A percentile compares a stretch with the other conserved stretches of the same genome.
Evolutionary conservation across 2,797 vertebrate species (phyloP).

Genomic region (Chaunax sp.): DNA sequence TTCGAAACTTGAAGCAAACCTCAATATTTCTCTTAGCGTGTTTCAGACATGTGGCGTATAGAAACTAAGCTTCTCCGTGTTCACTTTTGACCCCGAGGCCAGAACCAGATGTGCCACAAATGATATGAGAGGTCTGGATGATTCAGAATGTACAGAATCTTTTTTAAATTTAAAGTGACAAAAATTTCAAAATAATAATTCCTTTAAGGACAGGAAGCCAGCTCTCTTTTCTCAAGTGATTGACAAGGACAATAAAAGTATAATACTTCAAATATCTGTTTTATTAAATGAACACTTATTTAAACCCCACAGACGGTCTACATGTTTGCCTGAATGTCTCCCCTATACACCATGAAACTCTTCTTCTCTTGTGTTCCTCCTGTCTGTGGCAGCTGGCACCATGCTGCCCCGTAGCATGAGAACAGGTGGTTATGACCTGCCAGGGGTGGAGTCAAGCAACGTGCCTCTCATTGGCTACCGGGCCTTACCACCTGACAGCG

Average conservation of each 20-base stretch:
- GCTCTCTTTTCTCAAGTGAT: not conserved
- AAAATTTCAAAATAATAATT: not conserved
- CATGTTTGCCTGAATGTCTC: not conserved
- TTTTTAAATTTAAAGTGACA: not conserved
- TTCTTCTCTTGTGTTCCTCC: not conserved
- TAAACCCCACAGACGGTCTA: too few relatives aligned
- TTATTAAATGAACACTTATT: too few relatives aligned
- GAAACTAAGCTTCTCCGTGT: not conserved
- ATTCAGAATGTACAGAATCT: not conserved
- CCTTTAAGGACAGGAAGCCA: not conserved
- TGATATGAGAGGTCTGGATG: not conserved
- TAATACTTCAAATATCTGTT: not conserved
- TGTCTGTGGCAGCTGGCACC: conserved; percentile 53
- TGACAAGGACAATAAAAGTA: not conserved
- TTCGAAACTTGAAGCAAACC: conserved; percentile 1
- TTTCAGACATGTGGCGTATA: not conserved
- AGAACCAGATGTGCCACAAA: not conserved
- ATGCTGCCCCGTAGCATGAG: conserved; percentile 83
- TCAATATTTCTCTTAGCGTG: not conserved
- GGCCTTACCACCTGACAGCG: conserved; percentile 70
- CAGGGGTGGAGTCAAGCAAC: conserved; percentile 79
- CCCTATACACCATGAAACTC: not conserved
- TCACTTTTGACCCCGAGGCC: not conserved
- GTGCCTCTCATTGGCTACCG: conserved; percentile 85
- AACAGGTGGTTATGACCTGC: conserved; percentile 79